Base-by-base conservation (phyloP, 1,140 invertebrate species). In the Delia radicum region DNA sequence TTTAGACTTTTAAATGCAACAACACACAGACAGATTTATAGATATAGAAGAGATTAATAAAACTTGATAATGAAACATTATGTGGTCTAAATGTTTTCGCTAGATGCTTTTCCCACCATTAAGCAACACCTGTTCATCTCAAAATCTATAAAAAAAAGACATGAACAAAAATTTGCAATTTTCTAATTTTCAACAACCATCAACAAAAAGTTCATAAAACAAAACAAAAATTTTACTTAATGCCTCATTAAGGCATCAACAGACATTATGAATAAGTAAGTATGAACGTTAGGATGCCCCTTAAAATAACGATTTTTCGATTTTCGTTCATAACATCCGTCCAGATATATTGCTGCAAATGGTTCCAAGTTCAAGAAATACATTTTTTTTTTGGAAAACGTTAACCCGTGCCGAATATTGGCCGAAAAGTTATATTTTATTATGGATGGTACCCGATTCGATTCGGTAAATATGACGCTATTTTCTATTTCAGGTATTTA, bases 41-140 rank as follows among this genome's bases (percentile, higher is more conserved):
- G 6, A 27, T 42, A 42, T 42, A 42, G 37, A 42, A 1, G 48
- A 55, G 48, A 55, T 55, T 21, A 55, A 55, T 18, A 69, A 12
- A 69, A 69, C 33, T 69, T 69, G 65, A 69, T 69, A 69, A 37
- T 69, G 65, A 12, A 31, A 69, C 65, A 33, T 69, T 31, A 33
- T 15, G 33, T 69, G 65, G 7, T 33, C 65, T 24, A 69, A 69
- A 69, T 69, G 65, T 21, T 69, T 65, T 37, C 31, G 21, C 65
- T 69, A 69, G 65, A 69, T 69, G 65, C 65, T 69, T 69, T 69
- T 69, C 65, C 65, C 65, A 69, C 65, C 65, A 69, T 69, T 69
- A n/a, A 69, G 65, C 21, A 69, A 24, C 65, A 69, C 29, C 65
- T 69, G 65, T 69, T 37, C 65, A 69, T 65, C 62, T 42, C 37